phyloP scores from a whole-genome alignment of 2,113 vertebrate genomes.

The Sterna hirundo region DNA sequence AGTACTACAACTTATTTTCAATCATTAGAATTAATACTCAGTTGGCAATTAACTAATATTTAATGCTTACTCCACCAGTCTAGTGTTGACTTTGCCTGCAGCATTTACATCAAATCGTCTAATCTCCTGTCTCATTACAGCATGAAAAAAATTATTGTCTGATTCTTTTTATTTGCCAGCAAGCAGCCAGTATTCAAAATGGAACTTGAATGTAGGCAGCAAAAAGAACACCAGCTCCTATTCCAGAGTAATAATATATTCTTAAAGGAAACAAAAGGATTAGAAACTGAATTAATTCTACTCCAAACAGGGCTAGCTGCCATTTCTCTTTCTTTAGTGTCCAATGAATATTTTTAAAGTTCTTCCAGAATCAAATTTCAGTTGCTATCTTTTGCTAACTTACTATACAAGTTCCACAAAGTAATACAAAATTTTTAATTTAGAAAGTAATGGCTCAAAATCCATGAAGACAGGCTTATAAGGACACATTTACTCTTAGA shows the following conservation, averaged over 20 bases:
- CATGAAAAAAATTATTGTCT: slow-evolving; percentile 83
- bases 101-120: slow-evolving; percentile 87
- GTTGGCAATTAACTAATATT: neutral
- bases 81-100: slow-evolving; percentile 83
- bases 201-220: slow-evolving; percentile 85
- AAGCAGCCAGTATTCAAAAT: slow-evolving; percentile 85
- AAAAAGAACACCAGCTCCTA: slow-evolving; percentile 80
- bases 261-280: slow-evolving; percentile 56
- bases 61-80: slow-evolving; percentile 86
- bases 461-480: neutral
- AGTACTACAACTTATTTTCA: neutral
- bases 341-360: neutral
- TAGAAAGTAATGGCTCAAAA: neutral
- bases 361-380: neutral
- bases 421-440: neutral
- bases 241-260: slow-evolving; percentile 82
- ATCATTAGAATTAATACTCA: neutral
- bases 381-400: neutral
- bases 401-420: neutral
- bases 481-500: neutral
- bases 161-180: slow-evolving; percentile 83
- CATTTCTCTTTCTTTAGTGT: neutral
- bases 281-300: neutral
- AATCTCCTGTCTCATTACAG: slow-evolving; percentile 87
- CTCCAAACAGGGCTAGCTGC: neutral